A percentile compares a stretch with the other conserved stretches of the same genome.
Evolutionary conservation across 2,888 invertebrate genomes (phyloP).

Genomic region (Drosophila paramelanica): DNA sequence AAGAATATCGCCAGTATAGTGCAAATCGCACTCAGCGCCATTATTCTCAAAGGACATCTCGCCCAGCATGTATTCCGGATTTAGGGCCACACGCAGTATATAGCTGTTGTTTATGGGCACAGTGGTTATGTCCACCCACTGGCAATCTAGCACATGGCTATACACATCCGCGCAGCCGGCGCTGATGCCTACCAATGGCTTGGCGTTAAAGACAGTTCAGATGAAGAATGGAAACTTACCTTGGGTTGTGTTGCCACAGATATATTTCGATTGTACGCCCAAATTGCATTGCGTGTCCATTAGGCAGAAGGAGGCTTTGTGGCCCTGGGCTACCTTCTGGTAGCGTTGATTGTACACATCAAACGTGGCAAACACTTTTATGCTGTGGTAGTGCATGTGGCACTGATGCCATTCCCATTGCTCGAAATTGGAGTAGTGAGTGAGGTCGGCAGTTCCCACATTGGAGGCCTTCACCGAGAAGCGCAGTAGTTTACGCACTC

Average conservation of each 20-base stretch:
- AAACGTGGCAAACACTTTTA: slow-evolving; percentile 80
- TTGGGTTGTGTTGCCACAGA: slow-evolving; percentile 78
- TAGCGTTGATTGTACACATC: slow-evolving; percentile 75
- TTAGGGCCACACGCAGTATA: slow-evolving; percentile 77
- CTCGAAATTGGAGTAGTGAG: slow-evolving; percentile 79
- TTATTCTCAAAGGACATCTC: slow-evolving; percentile 80
- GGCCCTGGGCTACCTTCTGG: slow-evolving; percentile 77
- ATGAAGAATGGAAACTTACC: slow-evolving; percentile 50
- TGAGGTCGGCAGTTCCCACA: slow-evolving; percentile 79
- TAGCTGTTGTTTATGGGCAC: slow-evolving; percentile 69
- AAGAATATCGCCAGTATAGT: slow-evolving; percentile 69
- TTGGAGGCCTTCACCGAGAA: slow-evolving; percentile 79
- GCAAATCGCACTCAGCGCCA: slow-evolving; percentile 75
- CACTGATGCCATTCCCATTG: slow-evolving; percentile 83
- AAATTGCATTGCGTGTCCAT: slow-evolving; percentile 72
- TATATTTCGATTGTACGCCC: slow-evolving; percentile 63
- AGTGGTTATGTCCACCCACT: slow-evolving; percentile 82
- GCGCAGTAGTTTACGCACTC: slow-evolving; percentile 70
- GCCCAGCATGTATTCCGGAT: slow-evolving; percentile 79
- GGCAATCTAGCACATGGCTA: slow-evolving; percentile 73
- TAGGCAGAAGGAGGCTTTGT: slow-evolving; percentile 81
- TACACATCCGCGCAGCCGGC: slow-evolving; percentile 79
- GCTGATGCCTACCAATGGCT: slow-evolving; percentile 63
- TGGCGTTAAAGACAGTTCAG: not conserved
- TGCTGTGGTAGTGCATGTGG: slow-evolving; percentile 80